Evolutionary conservation across 2,888 invertebrate genomes (phyloP), one percentile per base, ranked within the genome.

Genomic region (Choreutis nemorana): DNA sequence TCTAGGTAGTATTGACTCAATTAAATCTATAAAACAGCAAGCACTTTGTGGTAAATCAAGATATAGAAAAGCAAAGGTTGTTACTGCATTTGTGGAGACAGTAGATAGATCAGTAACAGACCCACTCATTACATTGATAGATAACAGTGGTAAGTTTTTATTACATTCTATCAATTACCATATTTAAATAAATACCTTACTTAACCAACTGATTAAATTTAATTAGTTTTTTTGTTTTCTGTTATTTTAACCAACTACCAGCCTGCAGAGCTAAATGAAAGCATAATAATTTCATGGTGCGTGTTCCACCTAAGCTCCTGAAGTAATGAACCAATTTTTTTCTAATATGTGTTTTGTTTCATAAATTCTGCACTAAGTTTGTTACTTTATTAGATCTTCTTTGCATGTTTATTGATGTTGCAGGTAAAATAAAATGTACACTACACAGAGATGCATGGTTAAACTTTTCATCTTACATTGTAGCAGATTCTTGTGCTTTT

Each of bases 391-490:
- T 28, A 23, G 6, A 25, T n/a, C 11, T 22, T 8, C 6, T n/a
- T n/a, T n/a, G 23, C 8, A 9, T 20, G 10, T 24, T 10, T 22
- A 6, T 21, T 11, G 8, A 22, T 7, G n/a, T 13, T 31, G 15
- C 49, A 78, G 78, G 71, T 15, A 58, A 53, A 29, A 78, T 78
- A 31, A 77, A 78, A 40, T 72, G 75, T 30, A 78, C 77, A 12
- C 50, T 78, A 5, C 78, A 78, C 31, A 60, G 77, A 53, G 77
- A 78, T 52, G 75, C 71, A n/a, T 78, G 77, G 78, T 55, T 61
- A 2, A 48, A 51, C 35, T 75, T 78, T 36, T 66, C 77, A 14
- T 41, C 63, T 30, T 78, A 73, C 34, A 57, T 78, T 30, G 60
- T 65, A 3, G 59, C 77, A 2, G 70, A 72, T 34, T 62, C 50